Percentiles rank a stretch among this genome's conserved stretches.
phyloP scores from a whole-genome alignment of 2,113 vertebrate genomes.

The Onychostruthus taczanowskii region DNA sequence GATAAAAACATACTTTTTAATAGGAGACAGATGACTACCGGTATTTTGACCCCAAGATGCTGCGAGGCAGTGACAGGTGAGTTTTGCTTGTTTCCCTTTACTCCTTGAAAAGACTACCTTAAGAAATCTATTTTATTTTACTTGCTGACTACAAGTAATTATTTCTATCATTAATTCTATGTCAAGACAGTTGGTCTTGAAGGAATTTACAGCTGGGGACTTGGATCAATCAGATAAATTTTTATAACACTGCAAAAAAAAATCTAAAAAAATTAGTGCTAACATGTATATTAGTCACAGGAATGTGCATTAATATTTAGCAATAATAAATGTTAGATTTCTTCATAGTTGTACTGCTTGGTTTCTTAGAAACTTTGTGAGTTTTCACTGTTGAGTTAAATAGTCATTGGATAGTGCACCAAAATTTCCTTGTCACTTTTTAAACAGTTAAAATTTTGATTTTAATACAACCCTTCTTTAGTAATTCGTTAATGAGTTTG shows the following conservation, averaged over 20 bases:
- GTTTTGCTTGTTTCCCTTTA: background rate
- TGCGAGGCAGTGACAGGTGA: slow-evolving; percentile 94
- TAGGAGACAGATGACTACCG: slow-evolving; percentile 98
- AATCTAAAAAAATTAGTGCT: background rate
- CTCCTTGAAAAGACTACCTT: background rate
- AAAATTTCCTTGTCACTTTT: background rate
- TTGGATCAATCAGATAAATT: background rate
- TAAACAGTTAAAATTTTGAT: background rate
- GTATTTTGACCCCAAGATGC: slow-evolving; percentile 99
- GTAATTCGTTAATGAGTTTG: background rate
- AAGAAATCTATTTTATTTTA: background rate
- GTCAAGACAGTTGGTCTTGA: background rate
- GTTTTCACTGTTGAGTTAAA: background rate
- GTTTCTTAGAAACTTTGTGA: background rate
- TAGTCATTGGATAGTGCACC: background rate
- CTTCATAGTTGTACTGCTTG: background rate
- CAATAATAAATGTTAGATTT: background rate
- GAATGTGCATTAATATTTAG: background rate
- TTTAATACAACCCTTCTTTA: background rate
- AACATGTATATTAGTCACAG: background rate
- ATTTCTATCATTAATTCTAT: background rate
- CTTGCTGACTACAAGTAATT: background rate
- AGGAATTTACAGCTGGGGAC: background rate
- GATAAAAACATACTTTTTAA: slow-evolving; percentile 16
- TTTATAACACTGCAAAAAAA: background rate